A percentile compares a stretch with the other conserved stretches of the same genome.
Evolutionary conservation across 2,888 invertebrate genomes (phyloP).

Genomic region (Xanthorhoe spadicearia): DNA sequence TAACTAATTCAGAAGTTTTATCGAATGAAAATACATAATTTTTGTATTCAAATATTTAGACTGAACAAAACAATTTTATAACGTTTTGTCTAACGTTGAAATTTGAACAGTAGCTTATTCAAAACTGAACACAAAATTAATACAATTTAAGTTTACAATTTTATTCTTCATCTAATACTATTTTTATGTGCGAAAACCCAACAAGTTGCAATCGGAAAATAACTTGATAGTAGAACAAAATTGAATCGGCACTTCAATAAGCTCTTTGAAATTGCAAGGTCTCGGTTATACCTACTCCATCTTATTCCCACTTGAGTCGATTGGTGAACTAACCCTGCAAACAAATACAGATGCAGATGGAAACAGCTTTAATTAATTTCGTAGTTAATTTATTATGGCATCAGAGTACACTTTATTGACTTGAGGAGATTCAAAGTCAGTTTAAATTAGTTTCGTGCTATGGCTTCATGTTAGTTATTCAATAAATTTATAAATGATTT

Average conservation of each 20-base stretch:
- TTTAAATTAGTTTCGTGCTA: neutral
- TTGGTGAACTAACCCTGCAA: constrained; percentile 27
- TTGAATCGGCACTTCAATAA: constrained; percentile 28
- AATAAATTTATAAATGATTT: neutral
- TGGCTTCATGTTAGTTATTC: neutral
- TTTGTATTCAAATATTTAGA: too few species aligned
- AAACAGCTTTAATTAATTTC: constrained; percentile 20
- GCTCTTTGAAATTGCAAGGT: constrained; percentile 27
- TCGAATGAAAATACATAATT: neutral
- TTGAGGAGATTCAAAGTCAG: constrained; percentile 7
- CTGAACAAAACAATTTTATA: too few species aligned
- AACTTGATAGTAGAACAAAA: constrained; percentile 18
- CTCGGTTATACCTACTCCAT: constrained; percentile 17
- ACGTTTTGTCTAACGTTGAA: too few species aligned
- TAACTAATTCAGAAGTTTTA: neutral
- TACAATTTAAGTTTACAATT: neutral
- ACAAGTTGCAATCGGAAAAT: constrained; percentile 25
- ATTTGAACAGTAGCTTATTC: neutral
- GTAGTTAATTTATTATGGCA: constrained; percentile 11
- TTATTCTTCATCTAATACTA: neutral
- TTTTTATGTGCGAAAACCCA: neutral
- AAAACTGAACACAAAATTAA: neutral
- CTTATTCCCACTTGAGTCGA: constrained; percentile 14
- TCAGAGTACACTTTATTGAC: constrained; percentile 1
- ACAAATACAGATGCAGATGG: constrained; percentile 32